Conservation (phyloP, 2,113 vertebrate species). For the Pithys albifrons region DNA sequence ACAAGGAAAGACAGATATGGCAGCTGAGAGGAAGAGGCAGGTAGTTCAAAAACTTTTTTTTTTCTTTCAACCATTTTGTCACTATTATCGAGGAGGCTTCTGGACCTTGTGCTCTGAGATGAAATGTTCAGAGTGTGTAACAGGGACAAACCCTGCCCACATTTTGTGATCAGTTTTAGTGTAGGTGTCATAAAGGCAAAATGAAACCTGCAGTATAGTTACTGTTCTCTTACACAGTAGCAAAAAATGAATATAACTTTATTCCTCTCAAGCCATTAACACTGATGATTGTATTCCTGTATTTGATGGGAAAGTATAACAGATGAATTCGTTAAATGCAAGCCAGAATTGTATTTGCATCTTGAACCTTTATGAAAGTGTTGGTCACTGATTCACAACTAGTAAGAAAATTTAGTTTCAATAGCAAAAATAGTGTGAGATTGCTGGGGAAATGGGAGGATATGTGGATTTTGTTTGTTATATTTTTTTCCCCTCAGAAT, state of each 20-base stretch:
- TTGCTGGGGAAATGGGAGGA: neutral
- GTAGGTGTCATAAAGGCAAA: neutral
- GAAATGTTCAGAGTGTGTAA: neutral
- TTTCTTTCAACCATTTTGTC: neutral
- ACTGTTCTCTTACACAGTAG: neutral
- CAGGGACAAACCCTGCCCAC: neutral
- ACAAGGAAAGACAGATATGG: neutral
- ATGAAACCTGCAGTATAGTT: neutral
- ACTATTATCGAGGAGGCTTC: neutral
- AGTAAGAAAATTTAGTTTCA: neutral
- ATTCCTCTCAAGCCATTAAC: neutral
- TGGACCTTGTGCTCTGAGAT: conserved; percentile 6
- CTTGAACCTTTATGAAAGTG: neutral
- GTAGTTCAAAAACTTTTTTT: neutral
- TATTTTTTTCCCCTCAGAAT: neutral
- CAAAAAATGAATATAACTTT: neutral
- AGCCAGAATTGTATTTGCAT: neutral
- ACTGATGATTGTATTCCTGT: neutral
- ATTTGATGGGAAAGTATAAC: neutral
- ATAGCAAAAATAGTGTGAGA: neutral
- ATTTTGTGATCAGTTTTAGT: neutral
- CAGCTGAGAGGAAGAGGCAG: neutral
- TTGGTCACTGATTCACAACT: neutral
- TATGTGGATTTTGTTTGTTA: neutral
- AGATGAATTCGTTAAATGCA: neutral